These are phyloP conservation scores for Patagioenas fasciata DNA, from an alignment of 2,113 vertebrate species.

Conservation along the genomic window DNA sequence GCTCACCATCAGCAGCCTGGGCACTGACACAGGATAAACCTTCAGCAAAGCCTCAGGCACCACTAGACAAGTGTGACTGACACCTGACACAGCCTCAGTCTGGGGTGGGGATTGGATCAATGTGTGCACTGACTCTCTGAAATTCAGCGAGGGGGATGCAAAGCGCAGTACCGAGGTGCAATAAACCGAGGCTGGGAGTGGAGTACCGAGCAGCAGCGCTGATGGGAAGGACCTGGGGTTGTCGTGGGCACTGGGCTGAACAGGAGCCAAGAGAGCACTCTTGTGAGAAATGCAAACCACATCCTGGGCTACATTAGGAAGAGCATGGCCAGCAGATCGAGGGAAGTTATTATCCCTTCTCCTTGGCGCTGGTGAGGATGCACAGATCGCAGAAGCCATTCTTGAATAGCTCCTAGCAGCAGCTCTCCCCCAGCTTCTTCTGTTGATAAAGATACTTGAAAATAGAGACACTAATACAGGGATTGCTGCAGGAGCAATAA, in stretches of 20 bases:
- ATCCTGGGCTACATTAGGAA: slow-evolving; percentile 48
- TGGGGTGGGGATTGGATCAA: neutral
- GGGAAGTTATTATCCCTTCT: slow-evolving; percentile 12
- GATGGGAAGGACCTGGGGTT: neutral
- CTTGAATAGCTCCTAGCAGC: neutral
- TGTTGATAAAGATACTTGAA: neutral
- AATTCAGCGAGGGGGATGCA: neutral
- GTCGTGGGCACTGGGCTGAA: neutral
- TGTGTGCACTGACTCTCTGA: neutral
- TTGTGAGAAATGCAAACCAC: neutral
- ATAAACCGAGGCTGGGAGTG: neutral
- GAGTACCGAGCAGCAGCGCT: accelerated
- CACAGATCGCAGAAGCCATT: neutral
- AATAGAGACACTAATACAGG: neutral
- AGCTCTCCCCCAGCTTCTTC: neutral
- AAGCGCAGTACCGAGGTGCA: neutral
- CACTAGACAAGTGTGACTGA: accelerated
- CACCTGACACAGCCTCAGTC: neutral
- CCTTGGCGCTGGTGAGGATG: neutral
- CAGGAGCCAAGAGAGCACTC: slow-evolving; percentile 46
- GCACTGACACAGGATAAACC: neutral
- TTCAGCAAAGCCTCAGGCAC: neutral
- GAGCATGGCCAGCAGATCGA: neutral
- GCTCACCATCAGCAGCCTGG: neutral
- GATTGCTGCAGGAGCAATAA: neutral